Evolutionary conservation across 2,113 vertebrate species (phyloP).

Genomic region (Calyptomena viridis): DNA sequence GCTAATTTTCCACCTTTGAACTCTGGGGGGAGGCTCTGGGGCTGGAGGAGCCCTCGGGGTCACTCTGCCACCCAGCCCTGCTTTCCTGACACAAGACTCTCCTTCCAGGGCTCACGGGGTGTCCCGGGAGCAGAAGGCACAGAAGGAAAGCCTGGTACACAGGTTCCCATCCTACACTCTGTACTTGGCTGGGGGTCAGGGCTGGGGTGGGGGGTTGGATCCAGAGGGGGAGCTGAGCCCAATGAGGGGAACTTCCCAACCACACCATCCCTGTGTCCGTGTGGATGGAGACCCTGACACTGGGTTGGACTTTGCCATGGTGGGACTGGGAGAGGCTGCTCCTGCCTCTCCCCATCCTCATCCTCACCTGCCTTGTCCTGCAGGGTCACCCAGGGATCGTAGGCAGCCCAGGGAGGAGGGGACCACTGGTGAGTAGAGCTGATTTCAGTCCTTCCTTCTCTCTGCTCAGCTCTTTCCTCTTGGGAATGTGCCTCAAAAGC

Average conservation of each 20-base stretch:
- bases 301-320: background rate
- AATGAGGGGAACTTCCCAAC: background rate
- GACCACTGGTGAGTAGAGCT: conserved; percentile 69
- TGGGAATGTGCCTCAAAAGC: background rate
- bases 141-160: conserved; percentile 79
- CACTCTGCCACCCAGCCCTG: background rate
- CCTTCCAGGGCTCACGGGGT: conserved; percentile 79
- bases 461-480: background rate
- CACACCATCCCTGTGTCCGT: accelerated
- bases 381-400: conserved; percentile 75
- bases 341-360: background rate
- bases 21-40: background rate
- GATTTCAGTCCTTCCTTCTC: background rate
- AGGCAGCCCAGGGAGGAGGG: conserved; percentile 75
- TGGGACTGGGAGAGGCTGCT: background rate
- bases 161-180: conserved; percentile 74
- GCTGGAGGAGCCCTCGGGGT: background rate
- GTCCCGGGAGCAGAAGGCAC: conserved; percentile 69
- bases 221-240: background rate
- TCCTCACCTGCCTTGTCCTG: background rate
- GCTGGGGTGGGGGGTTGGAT: background rate
- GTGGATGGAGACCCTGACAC: background rate
- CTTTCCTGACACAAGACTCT: background rate
- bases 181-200: background rate
- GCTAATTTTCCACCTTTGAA: background rate